Evolutionary conservation across 64 coral and sea anemone species (phyloP).

Genomic region (Porites lutea): DNA sequence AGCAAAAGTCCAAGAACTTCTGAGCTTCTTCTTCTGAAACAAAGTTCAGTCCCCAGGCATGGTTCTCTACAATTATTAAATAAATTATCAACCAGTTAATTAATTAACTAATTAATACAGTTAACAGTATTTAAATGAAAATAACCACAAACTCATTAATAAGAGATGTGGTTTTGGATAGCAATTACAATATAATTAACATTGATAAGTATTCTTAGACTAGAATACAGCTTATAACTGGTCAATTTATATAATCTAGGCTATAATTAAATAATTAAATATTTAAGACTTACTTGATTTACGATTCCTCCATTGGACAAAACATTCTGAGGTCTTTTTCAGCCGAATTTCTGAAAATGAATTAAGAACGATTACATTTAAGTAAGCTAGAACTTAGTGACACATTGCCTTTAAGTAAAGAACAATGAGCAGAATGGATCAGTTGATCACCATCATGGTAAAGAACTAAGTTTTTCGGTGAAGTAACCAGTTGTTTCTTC

Average conservation of each 20-base stretch:
- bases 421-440: no score
- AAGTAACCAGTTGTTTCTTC: no score
- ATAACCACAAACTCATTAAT: neutral
- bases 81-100: neutral
- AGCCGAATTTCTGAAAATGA: constrained; percentile 82
- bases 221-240: no score
- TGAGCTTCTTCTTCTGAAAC: constrained; percentile 94
- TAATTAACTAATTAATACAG: neutral
- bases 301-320: constrained; percentile 98
- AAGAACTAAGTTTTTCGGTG: no score
- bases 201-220: no score
- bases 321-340: constrained; percentile 99
- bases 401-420: neutral
- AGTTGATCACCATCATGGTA: no score
- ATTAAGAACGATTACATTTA: neutral
- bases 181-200: no score
- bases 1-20: constrained; percentile 92
- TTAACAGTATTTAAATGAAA: neutral
- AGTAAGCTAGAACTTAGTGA: neutral
- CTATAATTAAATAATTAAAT: neutral
- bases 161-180: no score
- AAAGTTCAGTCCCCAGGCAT: constrained; percentile 98
- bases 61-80: constrained; percentile 64
- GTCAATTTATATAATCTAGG: no score
- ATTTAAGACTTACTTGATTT: constrained; percentile 88